Base-by-base conservation (phyloP, 2,888 invertebrate species). In the Saturnia japonica region DNA sequence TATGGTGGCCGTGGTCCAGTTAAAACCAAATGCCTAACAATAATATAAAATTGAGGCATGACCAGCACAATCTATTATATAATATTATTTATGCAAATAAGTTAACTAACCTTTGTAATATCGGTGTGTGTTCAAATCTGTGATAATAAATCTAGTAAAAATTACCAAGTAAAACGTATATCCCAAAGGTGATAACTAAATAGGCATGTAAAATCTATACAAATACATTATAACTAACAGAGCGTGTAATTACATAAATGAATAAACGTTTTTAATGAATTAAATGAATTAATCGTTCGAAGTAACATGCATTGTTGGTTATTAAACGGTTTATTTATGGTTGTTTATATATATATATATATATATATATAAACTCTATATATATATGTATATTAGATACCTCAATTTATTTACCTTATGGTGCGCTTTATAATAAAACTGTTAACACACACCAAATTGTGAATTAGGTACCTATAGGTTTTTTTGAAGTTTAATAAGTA, bases 231-330 rank as follows among this genome's bases (percentile, higher is more conserved):
- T 66, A 60, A 70, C 40, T 66, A 60, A 70, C 40, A 60, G 60
- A 16, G 19, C 51, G 40, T 68, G 25, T 68, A 71, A 71, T 71
- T 64, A 64, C 42, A 68, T 68, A 68, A 68, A 51, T 71, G 71
- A 68, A 64, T 66, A 25, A 68, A 71, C 67, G 57, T 60, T 68
- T 14, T 42, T 43, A 42, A 19, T 57, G 64, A 68, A 68, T 70
- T 67, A n/a, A n/a, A n/a, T n/a, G n/a, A n/a, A n/a, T n/a, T n/a
- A n/a, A 70, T 68, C 28, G 67, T 62, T 28, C 57, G 7, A 16
- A 67, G 57, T 68, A n/a, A 70, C 22, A 19, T 19, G 19, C 2
- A 47, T n/a, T 45, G n/a, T 67, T n/a, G n/a, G n/a, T n/a, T 60
- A 34, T 62, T 47, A 64, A 51, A 34, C 19, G 51, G 51, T 22